phyloP scores from a whole-genome alignment of 1,140 invertebrate genomes.

The Drosophila repletoides region DNA sequence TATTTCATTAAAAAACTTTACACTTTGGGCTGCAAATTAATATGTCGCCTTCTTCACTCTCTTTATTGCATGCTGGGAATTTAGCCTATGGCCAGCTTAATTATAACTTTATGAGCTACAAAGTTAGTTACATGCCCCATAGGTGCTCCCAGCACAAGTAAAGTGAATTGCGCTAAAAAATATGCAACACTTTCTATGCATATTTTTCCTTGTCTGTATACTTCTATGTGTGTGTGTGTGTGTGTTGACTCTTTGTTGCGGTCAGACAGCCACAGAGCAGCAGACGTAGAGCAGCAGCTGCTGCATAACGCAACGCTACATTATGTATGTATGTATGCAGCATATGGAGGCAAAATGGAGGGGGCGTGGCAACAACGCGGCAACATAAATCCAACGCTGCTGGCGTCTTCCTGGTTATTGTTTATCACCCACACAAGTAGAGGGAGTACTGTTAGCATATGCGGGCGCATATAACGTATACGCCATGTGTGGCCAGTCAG shows the following conservation, averaged over 20 bases:
- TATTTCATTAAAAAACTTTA: not conserved
- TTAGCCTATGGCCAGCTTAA: constrained; percentile 43
- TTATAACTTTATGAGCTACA: constrained; percentile 58
- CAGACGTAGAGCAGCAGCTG: constrained; percentile 12
- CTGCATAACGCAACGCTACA: constrained; percentile 19
- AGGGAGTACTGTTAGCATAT: constrained; percentile 28
- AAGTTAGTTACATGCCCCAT: constrained; percentile 49
- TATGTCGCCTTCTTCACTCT: not conserved
- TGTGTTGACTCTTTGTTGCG: constrained; percentile 36
- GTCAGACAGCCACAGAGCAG: constrained; percentile 36
- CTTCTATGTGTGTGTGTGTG: not conserved
- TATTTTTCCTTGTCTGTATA: not conserved
- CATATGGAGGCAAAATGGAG: constrained; percentile 25
- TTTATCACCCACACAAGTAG: constrained; percentile 56
- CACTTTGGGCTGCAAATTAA: not conserved
- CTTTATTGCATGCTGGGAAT: not conserved
- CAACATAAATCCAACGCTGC: constrained; percentile 66
- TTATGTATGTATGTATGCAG: constrained; percentile 21
- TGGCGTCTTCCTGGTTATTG: constrained; percentile 70
- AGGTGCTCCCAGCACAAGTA: constrained; percentile 44
- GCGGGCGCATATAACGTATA: constrained; percentile 54
- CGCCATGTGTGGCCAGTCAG: constrained; percentile 55
- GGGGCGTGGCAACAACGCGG: constrained; percentile 22
- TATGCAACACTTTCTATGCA: constrained; percentile 49
- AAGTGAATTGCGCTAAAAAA: constrained; percentile 43